Evolutionary conservation across 64 coral and sea anemone genomes (phyloP).

Genomic region (Dendronephthya gigantea): DNA sequence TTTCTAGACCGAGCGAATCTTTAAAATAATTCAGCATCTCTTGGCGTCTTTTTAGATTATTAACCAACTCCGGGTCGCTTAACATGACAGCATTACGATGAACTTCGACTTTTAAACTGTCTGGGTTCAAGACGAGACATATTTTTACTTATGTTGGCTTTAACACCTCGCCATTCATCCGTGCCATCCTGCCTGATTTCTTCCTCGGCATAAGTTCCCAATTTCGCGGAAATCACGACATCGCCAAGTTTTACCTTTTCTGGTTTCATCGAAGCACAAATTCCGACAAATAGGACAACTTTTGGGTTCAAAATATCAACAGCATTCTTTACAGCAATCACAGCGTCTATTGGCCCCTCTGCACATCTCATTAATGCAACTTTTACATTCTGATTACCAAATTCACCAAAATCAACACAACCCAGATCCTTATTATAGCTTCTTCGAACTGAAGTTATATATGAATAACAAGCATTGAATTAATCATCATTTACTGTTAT

Average conservation of each 20-base stretch:
- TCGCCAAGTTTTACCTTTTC: conserved; percentile 23
- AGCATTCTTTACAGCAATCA: neutral
- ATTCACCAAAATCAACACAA: conserved; percentile 4
- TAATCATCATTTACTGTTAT: conserved; percentile 20
- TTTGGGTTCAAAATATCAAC: conserved; percentile 4
- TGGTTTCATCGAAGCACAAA: neutral
- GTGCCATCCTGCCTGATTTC: neutral
- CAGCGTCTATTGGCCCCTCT: neutral
- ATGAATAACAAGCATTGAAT: conserved; percentile 15
- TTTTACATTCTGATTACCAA: neutral
- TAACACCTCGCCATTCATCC: neutral
- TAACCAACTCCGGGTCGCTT: neutral
- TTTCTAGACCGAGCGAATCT: neutral
- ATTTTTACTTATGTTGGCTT: neutral
- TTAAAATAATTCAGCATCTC: neutral
- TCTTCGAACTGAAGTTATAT: neutral
- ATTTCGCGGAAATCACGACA: conserved; percentile 10
- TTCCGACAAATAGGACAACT: conserved; percentile 15
- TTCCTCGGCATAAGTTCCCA: neutral
- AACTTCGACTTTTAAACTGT: neutral
- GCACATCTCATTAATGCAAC: neutral
- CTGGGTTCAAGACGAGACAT: neutral
- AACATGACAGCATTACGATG: neutral
- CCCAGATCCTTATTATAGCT: neutral
- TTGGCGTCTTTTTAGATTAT: neutral